Percentiles rank a stretch among this genome's conserved stretches.
Evolutionary conservation across 1,140 invertebrate genomes (phyloP).

Genomic region (Drosophila repletoides): DNA sequence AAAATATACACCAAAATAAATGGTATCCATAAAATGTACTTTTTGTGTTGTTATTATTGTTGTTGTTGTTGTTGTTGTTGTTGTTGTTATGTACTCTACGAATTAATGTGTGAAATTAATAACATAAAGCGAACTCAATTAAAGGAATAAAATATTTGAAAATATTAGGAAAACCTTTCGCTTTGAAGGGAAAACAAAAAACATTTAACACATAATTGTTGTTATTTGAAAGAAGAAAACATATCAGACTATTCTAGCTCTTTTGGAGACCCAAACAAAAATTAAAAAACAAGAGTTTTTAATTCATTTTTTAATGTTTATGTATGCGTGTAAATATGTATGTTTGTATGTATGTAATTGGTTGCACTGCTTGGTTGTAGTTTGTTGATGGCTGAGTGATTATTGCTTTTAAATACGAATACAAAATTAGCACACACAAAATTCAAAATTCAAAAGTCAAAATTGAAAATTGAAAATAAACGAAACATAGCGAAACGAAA

Average conservation of each 20-base stretch:
- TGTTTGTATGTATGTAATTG: constrained; percentile 8
- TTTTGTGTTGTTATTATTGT: constrained; percentile 18
- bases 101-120: background rate
- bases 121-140: too few species aligned
- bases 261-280: background rate
- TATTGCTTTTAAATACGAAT: constrained; percentile 59
- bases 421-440: constrained; percentile 82
- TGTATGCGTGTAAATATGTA: background rate
- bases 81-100: constrained; percentile 1
- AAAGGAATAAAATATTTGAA: background rate
- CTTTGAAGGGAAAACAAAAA: background rate
- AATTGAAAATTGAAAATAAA: constrained; percentile 48
- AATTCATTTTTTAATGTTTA: background rate
- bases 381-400: constrained; percentile 12
- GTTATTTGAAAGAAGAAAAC: background rate
- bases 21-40: constrained; percentile 56
- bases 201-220: too few species aligned
- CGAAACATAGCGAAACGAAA: constrained; percentile 37
- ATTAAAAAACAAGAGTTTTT: background rate
- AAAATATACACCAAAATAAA: constrained; percentile 62
- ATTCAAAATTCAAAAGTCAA: constrained; percentile 55
- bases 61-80: background rate
- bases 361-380: constrained; percentile 30
- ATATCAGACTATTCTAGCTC: background rate
- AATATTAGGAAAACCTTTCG: too few species aligned